phyloP scores from a whole-genome alignment of 2,797 vertebrate species.

The Siniperca scherzeri region DNA sequence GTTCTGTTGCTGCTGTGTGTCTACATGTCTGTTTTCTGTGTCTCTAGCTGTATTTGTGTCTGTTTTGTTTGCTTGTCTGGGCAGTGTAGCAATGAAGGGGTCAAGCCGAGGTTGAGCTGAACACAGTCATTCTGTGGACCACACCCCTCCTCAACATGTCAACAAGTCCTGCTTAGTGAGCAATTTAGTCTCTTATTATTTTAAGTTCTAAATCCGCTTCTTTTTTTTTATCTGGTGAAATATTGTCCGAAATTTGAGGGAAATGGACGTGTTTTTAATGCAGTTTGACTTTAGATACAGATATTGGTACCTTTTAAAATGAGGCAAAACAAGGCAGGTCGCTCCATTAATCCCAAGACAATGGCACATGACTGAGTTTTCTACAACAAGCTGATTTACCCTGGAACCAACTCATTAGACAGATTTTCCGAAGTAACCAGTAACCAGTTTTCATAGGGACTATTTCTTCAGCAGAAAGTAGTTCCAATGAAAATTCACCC shows the following conservation, averaged over 20 bases:
- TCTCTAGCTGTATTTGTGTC: neutral
- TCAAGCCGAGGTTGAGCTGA: slow-evolving; percentile 32
- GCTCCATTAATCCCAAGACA: neutral
- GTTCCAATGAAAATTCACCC: neutral
- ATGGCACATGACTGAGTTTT: neutral
- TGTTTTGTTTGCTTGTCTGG: slow-evolving; percentile 10
- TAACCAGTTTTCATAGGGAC: neutral
- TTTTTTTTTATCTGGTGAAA: neutral
- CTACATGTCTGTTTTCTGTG: slow-evolving; percentile 8
- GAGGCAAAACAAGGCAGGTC: neutral
- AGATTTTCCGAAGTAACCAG: too few relatives aligned
- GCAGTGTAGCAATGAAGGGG: neutral
- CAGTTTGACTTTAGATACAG: too few relatives aligned
- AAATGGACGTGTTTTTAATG: neutral
- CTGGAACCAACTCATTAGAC: neutral
- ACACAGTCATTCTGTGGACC: neutral
- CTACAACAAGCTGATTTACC: neutral
- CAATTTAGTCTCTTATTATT: neutral
- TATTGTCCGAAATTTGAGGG: neutral
- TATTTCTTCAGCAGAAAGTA: neutral
- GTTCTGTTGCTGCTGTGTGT: neutral
- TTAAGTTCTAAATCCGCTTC: neutral
- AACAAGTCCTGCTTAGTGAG: neutral
- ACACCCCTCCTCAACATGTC: slow-evolving; percentile 7
- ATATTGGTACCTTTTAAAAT: neutral